Evolutionary conservation across 1,140 invertebrate genomes (phyloP).

Genomic region (Olivierus martensii): DNA sequence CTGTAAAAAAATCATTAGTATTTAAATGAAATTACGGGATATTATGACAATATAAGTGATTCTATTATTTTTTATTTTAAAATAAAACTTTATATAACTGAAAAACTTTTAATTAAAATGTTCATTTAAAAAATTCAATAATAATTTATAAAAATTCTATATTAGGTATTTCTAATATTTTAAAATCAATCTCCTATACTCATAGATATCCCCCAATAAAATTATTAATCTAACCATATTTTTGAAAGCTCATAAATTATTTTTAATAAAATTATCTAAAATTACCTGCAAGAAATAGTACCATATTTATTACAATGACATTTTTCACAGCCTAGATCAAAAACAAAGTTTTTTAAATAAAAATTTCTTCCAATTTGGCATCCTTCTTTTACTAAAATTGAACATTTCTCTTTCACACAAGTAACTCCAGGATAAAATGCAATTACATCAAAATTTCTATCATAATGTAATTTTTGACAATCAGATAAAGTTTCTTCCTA

Average conservation of each 20-base stretch:
- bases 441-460: constrained; percentile 6
- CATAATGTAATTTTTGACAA: constrained; percentile 8
- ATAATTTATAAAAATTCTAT: too few species aligned
- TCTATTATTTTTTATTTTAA: too few species aligned
- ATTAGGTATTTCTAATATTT: too few species aligned
- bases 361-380: constrained; percentile 12
- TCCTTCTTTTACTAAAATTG: constrained; percentile 3
- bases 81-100: not conserved
- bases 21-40: not conserved
- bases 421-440: constrained; percentile 11
- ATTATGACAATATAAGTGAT: too few species aligned
- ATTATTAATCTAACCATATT: too few species aligned
- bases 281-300: constrained; percentile 12
- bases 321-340: constrained; percentile 11
- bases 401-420: constrained; percentile 9
- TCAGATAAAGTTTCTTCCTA: constrained; percentile 12
- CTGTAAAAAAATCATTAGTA: not conserved
- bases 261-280: too few species aligned
- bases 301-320: constrained; percentile 9
- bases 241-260: too few species aligned
- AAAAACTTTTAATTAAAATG: not conserved
- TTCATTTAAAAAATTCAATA: not conserved
- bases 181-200: too few species aligned
- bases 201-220: too few species aligned
- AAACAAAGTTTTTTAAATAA: constrained; percentile 2